phyloP scores from a whole-genome alignment of 2,797 vertebrate genomes.

The Lacerta bilineata region DNA sequence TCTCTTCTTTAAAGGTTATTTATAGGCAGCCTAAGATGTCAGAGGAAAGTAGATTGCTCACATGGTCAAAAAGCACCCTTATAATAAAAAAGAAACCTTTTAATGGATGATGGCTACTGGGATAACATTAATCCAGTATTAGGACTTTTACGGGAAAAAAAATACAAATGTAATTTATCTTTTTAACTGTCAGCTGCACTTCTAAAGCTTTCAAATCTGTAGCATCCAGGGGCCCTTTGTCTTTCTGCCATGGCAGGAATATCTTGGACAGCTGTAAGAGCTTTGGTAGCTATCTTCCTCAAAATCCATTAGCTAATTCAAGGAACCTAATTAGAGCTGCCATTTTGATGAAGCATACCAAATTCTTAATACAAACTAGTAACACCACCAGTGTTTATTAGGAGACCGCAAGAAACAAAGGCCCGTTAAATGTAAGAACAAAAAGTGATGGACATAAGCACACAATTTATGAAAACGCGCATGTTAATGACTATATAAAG shows the following conservation, averaged over 20 bases:
- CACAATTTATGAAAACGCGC: constrained; percentile 77
- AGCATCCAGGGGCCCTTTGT: constrained; percentile 84
- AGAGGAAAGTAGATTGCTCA: constrained; percentile 65
- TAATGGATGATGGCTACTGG: constrained; percentile 78
- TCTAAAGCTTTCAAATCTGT: constrained; percentile 80
- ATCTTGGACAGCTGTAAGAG: constrained; percentile 86
- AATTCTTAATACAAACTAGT: constrained; percentile 90
- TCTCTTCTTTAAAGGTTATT: constrained; percentile 63
- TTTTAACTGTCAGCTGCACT: constrained; percentile 83
- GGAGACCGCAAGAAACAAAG: constrained; percentile 84
- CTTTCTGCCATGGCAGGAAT: constrained; percentile 83
- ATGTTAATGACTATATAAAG: constrained; percentile 69
- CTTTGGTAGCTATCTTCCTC: constrained; percentile 86
- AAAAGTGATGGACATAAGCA: constrained; percentile 80
- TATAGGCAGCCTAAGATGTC: constrained; percentile 66
- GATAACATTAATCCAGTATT: constrained; percentile 79
- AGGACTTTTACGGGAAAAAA: constrained; percentile 80
- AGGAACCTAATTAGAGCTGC: constrained; percentile 95
- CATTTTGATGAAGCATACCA: constrained; percentile 93
- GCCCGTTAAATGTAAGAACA: constrained; percentile 70
- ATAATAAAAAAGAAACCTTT: constrained; percentile 73
- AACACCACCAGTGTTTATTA: constrained; percentile 98
- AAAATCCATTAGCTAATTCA: constrained; percentile 96
- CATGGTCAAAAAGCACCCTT: constrained; percentile 74
- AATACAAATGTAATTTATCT: constrained; percentile 81